phyloP scores from a whole-genome alignment of 2,797 vertebrate genomes.

The Syncerus caffer region DNA sequence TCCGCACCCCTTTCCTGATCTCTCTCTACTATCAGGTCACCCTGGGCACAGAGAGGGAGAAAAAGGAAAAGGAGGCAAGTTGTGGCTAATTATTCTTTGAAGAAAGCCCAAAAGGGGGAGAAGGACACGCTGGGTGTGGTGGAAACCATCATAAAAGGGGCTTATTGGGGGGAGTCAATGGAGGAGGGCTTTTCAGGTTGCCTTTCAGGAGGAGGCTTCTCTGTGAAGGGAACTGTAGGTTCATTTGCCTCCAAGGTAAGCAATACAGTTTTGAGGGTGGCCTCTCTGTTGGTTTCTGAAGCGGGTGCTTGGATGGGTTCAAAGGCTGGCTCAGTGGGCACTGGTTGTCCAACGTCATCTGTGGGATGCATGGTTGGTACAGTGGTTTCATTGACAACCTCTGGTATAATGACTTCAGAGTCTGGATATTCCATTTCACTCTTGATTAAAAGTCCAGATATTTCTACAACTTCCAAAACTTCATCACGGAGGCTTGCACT shows the following conservation, averaged over 20 bases:
- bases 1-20: not conserved
- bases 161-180: not conserved
- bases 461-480: not conserved
- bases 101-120: not conserved
- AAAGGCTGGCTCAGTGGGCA: not conserved
- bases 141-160: not conserved
- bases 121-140: not conserved
- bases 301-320: not conserved
- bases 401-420: not conserved
- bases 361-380: not conserved
- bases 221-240: not conserved
- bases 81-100: not conserved
- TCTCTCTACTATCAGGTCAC: not conserved
- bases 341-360: not conserved
- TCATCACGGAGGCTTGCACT: not conserved
- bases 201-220: not conserved
- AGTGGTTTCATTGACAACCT: not conserved
- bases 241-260: not conserved
- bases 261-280: not conserved
- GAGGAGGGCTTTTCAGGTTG: accelerated
- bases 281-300: accelerated
- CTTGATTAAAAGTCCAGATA: not conserved
- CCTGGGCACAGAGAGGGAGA: not conserved
- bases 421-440: not conserved
- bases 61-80: not conserved